Conservation (phyloP, 1,140 invertebrate species). For the Sipha flava region DNA sequence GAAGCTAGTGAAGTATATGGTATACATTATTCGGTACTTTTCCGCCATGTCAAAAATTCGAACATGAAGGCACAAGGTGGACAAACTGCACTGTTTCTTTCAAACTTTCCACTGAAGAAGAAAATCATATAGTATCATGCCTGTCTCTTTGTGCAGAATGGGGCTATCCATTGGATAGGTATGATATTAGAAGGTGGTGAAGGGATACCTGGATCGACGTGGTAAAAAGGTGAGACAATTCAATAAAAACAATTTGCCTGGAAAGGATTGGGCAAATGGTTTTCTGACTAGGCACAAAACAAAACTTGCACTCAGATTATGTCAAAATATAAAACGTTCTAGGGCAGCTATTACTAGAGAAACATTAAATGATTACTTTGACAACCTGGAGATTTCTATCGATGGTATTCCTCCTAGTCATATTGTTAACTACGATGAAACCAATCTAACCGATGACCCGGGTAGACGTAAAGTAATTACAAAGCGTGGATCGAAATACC, state of each 20-base stretch:
- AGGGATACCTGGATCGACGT: slow-evolving; percentile 17
- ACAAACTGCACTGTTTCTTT: neutral
- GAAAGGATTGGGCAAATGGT: neutral
- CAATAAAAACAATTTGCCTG: neutral
- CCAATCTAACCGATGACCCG: slow-evolving; percentile 45
- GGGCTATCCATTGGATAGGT: slow-evolving; percentile 18
- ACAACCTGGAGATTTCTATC: slow-evolving; percentile 38
- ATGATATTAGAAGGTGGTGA: no score
- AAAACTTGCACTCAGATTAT: neutral
- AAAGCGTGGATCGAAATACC: slow-evolving; percentile 35
- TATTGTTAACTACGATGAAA: slow-evolving; percentile 46
- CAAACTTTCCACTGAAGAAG: slow-evolving; percentile 1
- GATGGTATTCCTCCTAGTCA: slow-evolving; percentile 39
- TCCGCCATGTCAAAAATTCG: neutral
- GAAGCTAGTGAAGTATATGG: neutral
- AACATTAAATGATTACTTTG: slow-evolving; percentile 39
- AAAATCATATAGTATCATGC: neutral
- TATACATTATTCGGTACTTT: neutral
- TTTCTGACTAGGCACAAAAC: neutral
- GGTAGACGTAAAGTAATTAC: slow-evolving; percentile 36
- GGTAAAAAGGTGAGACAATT: slow-evolving; percentile 14
- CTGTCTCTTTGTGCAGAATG: slow-evolving; percentile 19
- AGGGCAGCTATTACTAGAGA: slow-evolving; percentile 30
- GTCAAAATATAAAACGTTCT: slow-evolving; percentile 33
- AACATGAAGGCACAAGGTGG: neutral